Conservation (phyloP, 1,140 invertebrate genomes). For the Belonocnema kinseyi region DNA sequence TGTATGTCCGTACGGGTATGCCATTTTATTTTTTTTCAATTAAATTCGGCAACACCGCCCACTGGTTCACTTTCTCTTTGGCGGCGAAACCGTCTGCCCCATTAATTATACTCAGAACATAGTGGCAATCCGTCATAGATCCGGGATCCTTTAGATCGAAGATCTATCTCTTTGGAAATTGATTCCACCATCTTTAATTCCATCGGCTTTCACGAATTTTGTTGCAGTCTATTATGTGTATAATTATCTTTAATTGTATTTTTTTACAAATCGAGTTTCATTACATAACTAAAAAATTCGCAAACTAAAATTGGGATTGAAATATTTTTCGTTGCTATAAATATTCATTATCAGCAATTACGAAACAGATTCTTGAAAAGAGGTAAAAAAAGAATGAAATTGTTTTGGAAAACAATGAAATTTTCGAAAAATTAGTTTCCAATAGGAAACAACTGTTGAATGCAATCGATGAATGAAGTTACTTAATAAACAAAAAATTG, state of each 20-base stretch:
- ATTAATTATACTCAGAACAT: neutral
- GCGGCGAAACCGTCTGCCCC: neutral
- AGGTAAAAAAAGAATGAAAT: neutral
- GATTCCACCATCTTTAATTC: neutral
- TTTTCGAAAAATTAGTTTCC: too few relatives aligned
- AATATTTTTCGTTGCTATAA: too few relatives aligned
- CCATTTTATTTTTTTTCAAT: too few relatives aligned
- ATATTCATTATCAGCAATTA: neutral
- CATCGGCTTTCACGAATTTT: too few relatives aligned
- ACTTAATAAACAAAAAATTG: neutral
- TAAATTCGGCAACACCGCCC: constrained; percentile 17
- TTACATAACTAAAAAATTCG: too few relatives aligned
- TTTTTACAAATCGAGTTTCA: too few relatives aligned
- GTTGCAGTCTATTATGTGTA: neutral
- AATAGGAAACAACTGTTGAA: too few relatives aligned
- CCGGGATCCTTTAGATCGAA: too few relatives aligned
- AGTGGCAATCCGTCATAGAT: neutral
- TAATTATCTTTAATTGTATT: too few relatives aligned
- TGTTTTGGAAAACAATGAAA: neutral
- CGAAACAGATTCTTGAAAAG: neutral
- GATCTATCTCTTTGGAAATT: too few relatives aligned
- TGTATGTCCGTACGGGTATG: neutral
- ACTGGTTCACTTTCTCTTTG: constrained; percentile 15
- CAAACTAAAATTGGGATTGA: too few relatives aligned
- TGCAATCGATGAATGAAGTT: neutral